Evolutionary conservation across 1,140 invertebrate species (phyloP).

Genomic region (Patella vulgata): DNA sequence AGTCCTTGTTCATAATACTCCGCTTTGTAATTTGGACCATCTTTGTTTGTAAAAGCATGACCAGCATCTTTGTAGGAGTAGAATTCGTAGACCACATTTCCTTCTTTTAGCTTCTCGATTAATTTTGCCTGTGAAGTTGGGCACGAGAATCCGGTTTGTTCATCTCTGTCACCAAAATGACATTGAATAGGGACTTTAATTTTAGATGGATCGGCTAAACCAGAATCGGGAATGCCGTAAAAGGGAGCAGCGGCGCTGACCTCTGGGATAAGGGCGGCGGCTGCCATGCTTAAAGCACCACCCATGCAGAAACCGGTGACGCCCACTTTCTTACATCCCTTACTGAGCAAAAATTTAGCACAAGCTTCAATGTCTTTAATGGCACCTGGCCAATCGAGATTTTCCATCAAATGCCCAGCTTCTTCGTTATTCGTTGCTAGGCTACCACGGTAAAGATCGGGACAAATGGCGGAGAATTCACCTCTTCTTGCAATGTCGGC

Average conservation of each 20-base stretch:
- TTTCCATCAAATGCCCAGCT: conserved; percentile 57
- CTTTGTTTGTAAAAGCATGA: conserved; percentile 33
- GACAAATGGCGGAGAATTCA: conserved; percentile 49
- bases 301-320: conserved; percentile 63
- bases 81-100: conserved; percentile 19
- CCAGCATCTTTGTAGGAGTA: conserved; percentile 17
- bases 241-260: conserved; percentile 55
- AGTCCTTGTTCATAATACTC: conserved; percentile 10
- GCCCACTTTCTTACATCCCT: conserved; percentile 41
- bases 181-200: conserved; percentile 55
- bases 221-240: conserved; percentile 51
- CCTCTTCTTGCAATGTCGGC: conserved; percentile 35
- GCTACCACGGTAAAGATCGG: conserved; percentile 62
- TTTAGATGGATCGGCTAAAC: conserved; percentile 46
- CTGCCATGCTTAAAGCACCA: conserved; percentile 53
- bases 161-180: conserved; percentile 55
- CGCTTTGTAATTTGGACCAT: conserved; percentile 25
- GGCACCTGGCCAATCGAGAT: conserved; percentile 60
- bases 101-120: conserved; percentile 23
- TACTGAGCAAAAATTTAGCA: conserved; percentile 30
- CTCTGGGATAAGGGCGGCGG: conserved; percentile 44
- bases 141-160: conserved; percentile 32
- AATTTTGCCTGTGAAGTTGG: conserved; percentile 26
- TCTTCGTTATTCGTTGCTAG: conserved; percentile 52
- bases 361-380: conserved; percentile 55